Conservation (phyloP, 2,113 vertebrate species). For the Rhabdomys dilectus region DNA sequence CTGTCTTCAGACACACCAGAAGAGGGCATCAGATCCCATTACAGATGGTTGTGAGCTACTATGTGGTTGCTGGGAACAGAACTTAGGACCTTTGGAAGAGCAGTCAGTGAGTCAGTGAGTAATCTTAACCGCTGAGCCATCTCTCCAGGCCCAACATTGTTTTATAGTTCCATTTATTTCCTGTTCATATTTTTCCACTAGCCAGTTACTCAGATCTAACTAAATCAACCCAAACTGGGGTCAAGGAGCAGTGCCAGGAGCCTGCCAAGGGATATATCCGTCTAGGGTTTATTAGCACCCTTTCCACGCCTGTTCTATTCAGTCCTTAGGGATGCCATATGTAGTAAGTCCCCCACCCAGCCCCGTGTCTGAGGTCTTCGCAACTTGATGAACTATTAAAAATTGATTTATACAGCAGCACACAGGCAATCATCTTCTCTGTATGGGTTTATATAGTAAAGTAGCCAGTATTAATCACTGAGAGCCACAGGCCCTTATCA, state of each 20-base stretch:
- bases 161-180: conserved; percentile 3
- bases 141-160: background rate
- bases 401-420: background rate
- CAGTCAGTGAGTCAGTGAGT: no score
- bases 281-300: no score
- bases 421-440: background rate
- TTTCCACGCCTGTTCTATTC: fast-evolving
- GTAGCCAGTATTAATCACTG: background rate
- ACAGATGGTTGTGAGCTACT: no score
- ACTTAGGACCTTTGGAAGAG: no score
- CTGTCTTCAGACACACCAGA: no score
- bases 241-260: background rate
- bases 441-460: background rate
- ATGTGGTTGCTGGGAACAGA: no score
- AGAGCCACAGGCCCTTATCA: conserved; percentile 58
- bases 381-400: background rate
- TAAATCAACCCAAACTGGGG: background rate
- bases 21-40: no score
- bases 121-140: no score
- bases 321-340: background rate
- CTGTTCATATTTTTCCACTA: background rate
- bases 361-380: background rate
- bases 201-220: background rate
- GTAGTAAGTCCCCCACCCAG: background rate
- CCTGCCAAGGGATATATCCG: background rate